Evolutionary conservation across 2,113 vertebrate genomes (phyloP), one percentile per base, ranked within the genome.

Genomic region (Leiothrix lutea): DNA sequence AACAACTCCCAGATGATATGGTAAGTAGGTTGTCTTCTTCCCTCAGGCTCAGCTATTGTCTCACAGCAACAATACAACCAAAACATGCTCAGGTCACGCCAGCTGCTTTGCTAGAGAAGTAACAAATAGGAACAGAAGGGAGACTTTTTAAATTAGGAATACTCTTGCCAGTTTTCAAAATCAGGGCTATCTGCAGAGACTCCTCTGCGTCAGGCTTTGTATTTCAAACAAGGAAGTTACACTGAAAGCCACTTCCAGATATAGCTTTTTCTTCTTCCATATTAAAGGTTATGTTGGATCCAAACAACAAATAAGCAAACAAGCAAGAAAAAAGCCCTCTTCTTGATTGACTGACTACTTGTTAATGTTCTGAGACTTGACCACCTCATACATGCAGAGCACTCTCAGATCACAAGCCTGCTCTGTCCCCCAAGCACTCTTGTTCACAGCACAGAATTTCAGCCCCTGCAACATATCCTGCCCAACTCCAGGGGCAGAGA

Each of bases 21-120:
- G 35, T 82, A 94, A 94, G 70, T 91, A 92, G 93, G 94, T 88
- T 90, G 62, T 53, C 80, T 61, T 87, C 67, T 66, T 83, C 64
- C 93, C 71, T 58, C 29, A 70, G 90, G 90, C 78, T 79, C 35
- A 82, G 61, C 56, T 92, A 42, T 88, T 88, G 71, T 94, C 88
- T 96, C 90, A 77, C 40, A 16, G 91, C 80, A 95, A 57, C 77
- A 89, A 61, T 35, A 56, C 31, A 67, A 65, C 38, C 45, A 60
- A 44, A 91, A 84, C 48, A 69, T 33, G 26, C 33, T 54, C 51
- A 81, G 58, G 47, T 94, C 92, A 66, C 0, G 1, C 33, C 80
- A 91, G 62, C 66, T 87, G 69, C 84, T 87, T 64, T 92, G 80
- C 70, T 87, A 54, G 26, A 80, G 35, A 35, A 72, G 33, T 54